Evolutionary conservation across 2,888 invertebrate species (phyloP).

Genomic region (Stenoptilia bipunctidactyla): DNA sequence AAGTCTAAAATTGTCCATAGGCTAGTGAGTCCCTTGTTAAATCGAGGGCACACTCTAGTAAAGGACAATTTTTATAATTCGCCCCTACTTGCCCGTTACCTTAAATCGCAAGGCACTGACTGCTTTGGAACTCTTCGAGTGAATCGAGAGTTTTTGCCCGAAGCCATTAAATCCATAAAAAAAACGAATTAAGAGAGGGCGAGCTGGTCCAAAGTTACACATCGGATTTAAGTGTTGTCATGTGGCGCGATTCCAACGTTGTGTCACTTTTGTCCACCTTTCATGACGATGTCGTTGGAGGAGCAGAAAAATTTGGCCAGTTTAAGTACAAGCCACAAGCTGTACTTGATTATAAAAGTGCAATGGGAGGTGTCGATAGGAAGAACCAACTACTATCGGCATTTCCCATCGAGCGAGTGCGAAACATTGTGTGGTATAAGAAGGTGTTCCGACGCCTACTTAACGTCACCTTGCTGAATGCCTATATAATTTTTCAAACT

Average conservation of each 20-base stretch:
- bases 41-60: slow-evolving; percentile 17
- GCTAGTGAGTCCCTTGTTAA: slow-evolving; percentile 14
- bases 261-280: slow-evolving; percentile 12
- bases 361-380: slow-evolving; percentile 12
- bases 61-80: slow-evolving; percentile 23
- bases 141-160: slow-evolving; percentile 18
- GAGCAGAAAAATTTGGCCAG: slow-evolving; percentile 12
- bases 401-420: slow-evolving; percentile 5
- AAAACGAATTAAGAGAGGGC: slow-evolving; percentile 14
- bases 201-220: slow-evolving; percentile 16
- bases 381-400: slow-evolving; percentile 5
- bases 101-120: slow-evolving; percentile 16
- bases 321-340: slow-evolving; percentile 11
- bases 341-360: slow-evolving; percentile 13
- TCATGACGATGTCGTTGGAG: slow-evolving; percentile 11
- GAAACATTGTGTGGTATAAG: slow-evolving; percentile 15
- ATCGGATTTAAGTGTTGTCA: slow-evolving; percentile 14
- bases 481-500: slow-evolving; percentile 4
- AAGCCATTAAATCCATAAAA: slow-evolving; percentile 10
- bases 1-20: slow-evolving; percentile 16
- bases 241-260: slow-evolving; percentile 15
- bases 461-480: slow-evolving; percentile 13
- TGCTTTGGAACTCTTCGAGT: slow-evolving; percentile 18
- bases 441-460: slow-evolving; percentile 16
- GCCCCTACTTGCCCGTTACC: slow-evolving; percentile 15